phyloP scores from a whole-genome alignment of 1,140 invertebrate genomes.

The Ips typographus region DNA sequence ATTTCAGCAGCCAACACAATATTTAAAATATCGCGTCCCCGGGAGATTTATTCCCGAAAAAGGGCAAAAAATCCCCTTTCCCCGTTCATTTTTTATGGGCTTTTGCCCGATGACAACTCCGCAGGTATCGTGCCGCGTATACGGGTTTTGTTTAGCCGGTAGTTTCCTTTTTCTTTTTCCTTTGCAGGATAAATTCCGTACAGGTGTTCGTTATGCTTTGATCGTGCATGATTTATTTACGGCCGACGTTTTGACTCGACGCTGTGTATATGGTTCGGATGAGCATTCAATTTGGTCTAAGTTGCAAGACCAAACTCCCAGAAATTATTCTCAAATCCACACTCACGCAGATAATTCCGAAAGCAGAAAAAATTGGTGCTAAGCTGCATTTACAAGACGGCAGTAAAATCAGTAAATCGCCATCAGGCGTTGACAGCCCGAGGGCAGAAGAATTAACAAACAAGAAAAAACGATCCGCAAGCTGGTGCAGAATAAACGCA shows the following conservation, averaged over 20 bases:
- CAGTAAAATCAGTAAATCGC: no score
- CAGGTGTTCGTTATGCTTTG: conserved; percentile 13
- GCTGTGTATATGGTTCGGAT: neutral
- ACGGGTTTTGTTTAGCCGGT: conserved; percentile 5
- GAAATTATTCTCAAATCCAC: no score
- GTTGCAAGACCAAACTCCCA: no score
- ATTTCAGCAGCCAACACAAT: no score
- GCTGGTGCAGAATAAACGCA: conserved; percentile 27
- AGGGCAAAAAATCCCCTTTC: conserved; percentile 2
- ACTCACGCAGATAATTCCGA: no score
- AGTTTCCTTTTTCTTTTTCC: conserved; percentile 2
- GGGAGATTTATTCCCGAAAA: neutral
- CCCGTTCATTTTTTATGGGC: conserved; percentile 5
- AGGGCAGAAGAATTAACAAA: neutral
- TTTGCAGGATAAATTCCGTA: conserved; percentile 9
- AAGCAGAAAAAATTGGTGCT: no score
- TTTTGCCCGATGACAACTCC: conserved; percentile 10
- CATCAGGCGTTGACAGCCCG: no score
- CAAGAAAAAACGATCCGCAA: conserved; percentile 5
- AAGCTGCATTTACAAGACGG: no score
- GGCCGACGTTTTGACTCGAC: neutral
- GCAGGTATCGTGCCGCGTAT: conserved; percentile 4
- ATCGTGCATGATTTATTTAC: conserved; percentile 13
- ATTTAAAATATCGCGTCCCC: neutral
- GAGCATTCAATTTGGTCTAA: no score